phyloP scores from a whole-genome alignment of 2,888 invertebrate genomes.

The Lithophane socia region DNA sequence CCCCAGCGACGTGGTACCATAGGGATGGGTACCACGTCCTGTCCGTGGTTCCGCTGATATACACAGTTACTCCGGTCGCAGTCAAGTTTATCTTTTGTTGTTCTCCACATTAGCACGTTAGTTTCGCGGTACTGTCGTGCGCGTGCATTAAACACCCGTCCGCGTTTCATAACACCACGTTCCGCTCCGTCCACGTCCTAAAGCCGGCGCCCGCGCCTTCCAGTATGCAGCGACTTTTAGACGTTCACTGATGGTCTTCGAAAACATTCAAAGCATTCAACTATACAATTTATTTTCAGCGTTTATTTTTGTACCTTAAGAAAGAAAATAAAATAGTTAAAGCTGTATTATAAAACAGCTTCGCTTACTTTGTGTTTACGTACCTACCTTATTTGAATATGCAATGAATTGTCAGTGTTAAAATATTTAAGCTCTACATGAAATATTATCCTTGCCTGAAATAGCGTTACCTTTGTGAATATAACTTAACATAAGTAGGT shows the following conservation, averaged over 20 bases:
- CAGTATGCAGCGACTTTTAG: background rate
- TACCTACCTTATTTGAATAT: background rate
- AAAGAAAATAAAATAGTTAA: background rate
- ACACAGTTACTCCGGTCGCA: background rate
- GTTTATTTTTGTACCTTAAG: background rate
- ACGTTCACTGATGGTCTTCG: background rate
- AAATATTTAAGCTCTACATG: slow-evolving; percentile 2
- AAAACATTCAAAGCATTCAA: slow-evolving; percentile 1
- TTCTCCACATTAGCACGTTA: background rate
- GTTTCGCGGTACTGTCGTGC: background rate
- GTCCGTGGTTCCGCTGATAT: background rate
- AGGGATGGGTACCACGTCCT: background rate
- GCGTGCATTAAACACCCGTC: background rate
- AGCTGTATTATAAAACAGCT: background rate
- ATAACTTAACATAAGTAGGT: background rate
- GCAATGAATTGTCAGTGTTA: background rate
- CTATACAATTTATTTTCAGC: too few species aligned
- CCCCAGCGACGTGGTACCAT: background rate
- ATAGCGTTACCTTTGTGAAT: background rate
- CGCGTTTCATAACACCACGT: background rate
- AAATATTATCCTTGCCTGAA: background rate
- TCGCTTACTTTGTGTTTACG: background rate
- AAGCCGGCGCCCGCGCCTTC: background rate
- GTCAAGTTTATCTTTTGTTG: background rate
- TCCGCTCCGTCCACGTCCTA: background rate